These are phyloP conservation scores for Xiphorhynchus erythropygius DNA, from an alignment of 2,797 vertebrate species.

Conservation along the genomic window DNA sequence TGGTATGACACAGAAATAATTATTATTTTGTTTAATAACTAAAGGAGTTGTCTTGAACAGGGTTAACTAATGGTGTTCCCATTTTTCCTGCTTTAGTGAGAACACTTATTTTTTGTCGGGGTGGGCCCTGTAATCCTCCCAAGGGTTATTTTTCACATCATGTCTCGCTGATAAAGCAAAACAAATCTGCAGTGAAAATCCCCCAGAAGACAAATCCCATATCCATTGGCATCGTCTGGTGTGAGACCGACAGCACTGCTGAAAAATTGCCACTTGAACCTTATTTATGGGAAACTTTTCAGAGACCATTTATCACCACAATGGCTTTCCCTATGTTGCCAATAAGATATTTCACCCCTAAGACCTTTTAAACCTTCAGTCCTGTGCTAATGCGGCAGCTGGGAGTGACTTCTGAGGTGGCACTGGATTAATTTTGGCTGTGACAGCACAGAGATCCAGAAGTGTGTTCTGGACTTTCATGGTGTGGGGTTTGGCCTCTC, in stretches of 20 bases:
- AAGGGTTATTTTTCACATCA: neutral
- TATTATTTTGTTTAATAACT: neutral
- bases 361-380: neutral
- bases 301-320: neutral
- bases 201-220: neutral
- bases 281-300: neutral
- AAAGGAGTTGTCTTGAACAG: neutral
- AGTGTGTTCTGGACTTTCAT: neutral
- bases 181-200: neutral
- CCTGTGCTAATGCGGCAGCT: neutral
- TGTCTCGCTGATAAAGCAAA: neutral
- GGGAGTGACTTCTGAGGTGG: neutral
- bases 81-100: neutral
- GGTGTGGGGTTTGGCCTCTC: neutral
- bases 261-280: neutral
- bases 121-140: neutral
- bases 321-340: neutral
- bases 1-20: neutral
- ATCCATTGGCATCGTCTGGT: neutral
- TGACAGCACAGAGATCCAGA: neutral
- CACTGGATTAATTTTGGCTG: neutral
- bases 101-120: neutral
- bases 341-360: neutral
- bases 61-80: neutral
- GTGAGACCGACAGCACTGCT: neutral